Conservation (phyloP, 2,797 vertebrate genomes). For the Lacerta bilineata region DNA sequence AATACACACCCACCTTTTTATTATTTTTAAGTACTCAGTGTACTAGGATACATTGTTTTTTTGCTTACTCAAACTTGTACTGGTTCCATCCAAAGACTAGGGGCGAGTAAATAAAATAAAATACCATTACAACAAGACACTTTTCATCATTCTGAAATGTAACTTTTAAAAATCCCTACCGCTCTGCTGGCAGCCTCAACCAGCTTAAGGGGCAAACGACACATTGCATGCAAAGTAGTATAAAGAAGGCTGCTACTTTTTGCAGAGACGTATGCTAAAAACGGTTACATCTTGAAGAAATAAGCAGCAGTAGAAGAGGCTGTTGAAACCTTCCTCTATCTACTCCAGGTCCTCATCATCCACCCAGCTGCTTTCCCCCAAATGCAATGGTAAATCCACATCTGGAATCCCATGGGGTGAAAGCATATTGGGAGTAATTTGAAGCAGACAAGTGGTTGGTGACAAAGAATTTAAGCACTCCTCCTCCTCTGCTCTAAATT, state of each 20-base stretch:
- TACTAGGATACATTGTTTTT: slow-evolving; percentile 33
- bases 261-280: too few species aligned
- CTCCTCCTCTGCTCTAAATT: neutral
- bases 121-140: neutral
- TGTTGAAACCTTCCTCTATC: neutral
- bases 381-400: neutral
- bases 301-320: too few species aligned
- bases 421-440: neutral
- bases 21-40: slow-evolving; percentile 62
- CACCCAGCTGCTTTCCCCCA: neutral
- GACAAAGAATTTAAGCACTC: neutral
- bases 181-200: neutral
- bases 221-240: neutral
- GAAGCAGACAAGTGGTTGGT: neutral
- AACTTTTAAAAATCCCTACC: neutral
- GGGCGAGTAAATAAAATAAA: neutral
- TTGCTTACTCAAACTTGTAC: neutral
- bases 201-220: neutral
- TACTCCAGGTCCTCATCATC: neutral
- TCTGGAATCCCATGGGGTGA: neutral
- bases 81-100: neutral
- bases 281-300: neutral
- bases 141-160: neutral
- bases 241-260: neutral
- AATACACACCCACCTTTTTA: slow-evolving; percentile 11